These are phyloP conservation scores for Silvanus unidentatus DNA, from an alignment of 2,888 invertebrate genomes.

Conservation along the genomic window DNA sequence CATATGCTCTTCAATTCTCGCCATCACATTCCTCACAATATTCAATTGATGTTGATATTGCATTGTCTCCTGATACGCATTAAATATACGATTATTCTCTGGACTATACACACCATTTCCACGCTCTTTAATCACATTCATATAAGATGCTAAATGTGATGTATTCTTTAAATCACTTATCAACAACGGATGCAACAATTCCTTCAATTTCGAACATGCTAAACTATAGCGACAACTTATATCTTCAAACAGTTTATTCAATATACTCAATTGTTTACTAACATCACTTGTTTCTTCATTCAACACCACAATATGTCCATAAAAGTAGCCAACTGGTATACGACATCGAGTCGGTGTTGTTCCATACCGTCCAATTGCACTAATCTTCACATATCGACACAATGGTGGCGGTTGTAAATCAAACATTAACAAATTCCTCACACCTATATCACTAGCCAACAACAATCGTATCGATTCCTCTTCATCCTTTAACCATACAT, in stretches of 20 bases:
- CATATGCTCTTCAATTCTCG: conserved; percentile 59
- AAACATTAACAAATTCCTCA: conserved; percentile 74
- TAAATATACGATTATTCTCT: conserved; percentile 49
- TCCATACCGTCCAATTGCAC: conserved; percentile 81
- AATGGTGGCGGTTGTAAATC: conserved; percentile 88
- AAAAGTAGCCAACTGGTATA: conserved; percentile 89
- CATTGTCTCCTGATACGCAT: conserved; percentile 47
- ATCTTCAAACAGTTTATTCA: conserved; percentile 70
- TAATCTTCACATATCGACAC: conserved; percentile 82
- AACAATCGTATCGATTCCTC: conserved; percentile 84
- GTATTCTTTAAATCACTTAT: conserved; percentile 77
- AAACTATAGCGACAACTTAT: conserved; percentile 76
- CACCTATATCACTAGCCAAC: conserved; percentile 81
- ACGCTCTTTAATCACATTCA: conserved; percentile 50
- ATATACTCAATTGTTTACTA: conserved; percentile 57
- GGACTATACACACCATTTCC: conserved; percentile 31
- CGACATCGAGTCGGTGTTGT: conserved; percentile 86
- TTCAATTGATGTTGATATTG: conserved; percentile 81
- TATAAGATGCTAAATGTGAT: conserved; percentile 77
- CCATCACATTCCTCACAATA: conserved; percentile 69
- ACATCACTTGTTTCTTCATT: conserved; percentile 49
- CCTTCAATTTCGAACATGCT: conserved; percentile 77
- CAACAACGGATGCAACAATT: conserved; percentile 69
- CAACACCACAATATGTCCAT: conserved; percentile 79
- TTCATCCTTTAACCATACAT: conserved; percentile 84